These are phyloP conservation scores for Darevskia mixta DNA, from an alignment of 2,797 vertebrate species.

Conservation along the genomic window DNA sequence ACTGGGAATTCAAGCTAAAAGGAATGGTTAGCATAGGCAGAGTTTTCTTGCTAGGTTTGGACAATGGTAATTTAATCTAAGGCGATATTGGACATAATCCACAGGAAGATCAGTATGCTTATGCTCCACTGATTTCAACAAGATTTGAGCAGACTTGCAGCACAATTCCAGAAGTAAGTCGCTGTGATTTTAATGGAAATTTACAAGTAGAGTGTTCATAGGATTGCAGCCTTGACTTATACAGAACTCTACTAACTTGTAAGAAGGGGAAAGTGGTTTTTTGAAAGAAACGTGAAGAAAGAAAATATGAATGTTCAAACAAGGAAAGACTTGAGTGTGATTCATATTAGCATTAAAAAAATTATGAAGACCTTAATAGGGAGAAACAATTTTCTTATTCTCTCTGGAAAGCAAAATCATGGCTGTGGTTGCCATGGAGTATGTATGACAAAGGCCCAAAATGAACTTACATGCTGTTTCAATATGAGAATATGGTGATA, in stretches of 20 bases:
- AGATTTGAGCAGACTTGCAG: not conserved
- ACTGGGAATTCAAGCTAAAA: not conserved
- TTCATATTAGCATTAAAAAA: not conserved
- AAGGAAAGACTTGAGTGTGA: not conserved
- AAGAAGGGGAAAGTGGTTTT: too few species aligned
- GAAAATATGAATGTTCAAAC: not conserved
- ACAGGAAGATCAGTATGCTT: not conserved
- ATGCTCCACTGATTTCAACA: not conserved
- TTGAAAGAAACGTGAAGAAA: not conserved
- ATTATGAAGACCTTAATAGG: not conserved
- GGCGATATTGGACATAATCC: not conserved
- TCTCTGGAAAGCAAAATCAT: not conserved
- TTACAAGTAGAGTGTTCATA: not conserved
- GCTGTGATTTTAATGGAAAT: not conserved
- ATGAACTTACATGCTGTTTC: not conserved
- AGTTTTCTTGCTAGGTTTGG: not conserved
- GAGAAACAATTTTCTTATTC: not conserved
- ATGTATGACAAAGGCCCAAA: not conserved
- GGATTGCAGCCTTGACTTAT: not conserved
- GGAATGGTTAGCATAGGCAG: not conserved
- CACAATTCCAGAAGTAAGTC: not conserved
- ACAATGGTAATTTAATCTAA: not conserved
- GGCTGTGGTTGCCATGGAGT: not conserved
- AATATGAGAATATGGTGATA: not conserved
- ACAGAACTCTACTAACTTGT: not conserved